These are phyloP conservation scores for Caranx melampygus DNA, from an alignment of 2,113 vertebrate genomes.

Conservation along the genomic window DNA sequence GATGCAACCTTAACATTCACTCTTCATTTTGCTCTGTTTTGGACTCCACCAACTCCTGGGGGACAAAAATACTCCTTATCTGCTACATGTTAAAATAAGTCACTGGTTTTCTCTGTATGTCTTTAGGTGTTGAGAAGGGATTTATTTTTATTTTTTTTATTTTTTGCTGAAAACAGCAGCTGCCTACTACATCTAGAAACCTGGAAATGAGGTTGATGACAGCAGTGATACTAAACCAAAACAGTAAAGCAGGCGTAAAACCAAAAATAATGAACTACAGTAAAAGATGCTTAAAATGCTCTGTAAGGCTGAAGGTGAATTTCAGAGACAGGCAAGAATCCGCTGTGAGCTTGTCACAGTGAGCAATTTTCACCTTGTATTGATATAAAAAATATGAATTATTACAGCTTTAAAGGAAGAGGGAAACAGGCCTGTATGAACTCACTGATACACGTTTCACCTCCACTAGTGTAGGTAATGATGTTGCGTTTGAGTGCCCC, in stretches of 20 bases:
- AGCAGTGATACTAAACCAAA: constrained; percentile 5
- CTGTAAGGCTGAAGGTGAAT: neutral
- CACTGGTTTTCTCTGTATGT: neutral
- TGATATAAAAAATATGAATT: neutral
- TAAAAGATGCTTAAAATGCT: neutral
- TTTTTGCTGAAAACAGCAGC: neutral
- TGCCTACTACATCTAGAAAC: neutral
- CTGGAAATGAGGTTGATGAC: constrained; percentile 4
- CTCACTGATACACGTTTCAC: neutral
- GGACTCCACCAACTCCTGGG: neutral
- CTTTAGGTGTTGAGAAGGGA: neutral
- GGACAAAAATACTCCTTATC: neutral
- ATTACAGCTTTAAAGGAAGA: neutral
- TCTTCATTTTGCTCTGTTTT: neutral
- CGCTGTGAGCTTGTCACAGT: neutral
- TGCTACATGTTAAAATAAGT: neutral
- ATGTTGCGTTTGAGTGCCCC: neutral
- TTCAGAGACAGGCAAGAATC: neutral
- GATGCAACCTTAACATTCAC: neutral
- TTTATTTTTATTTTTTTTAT: neutral
- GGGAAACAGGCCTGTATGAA: neutral
- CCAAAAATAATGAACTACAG: constrained; percentile 1
- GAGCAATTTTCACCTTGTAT: neutral
- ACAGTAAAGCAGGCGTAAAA: constrained; percentile 2
- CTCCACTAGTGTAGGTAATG: too few species aligned